Evolutionary conservation across 2,888 invertebrate genomes (phyloP), one percentile per base, ranked within the genome.

Genomic region (Apantesis nais): DNA sequence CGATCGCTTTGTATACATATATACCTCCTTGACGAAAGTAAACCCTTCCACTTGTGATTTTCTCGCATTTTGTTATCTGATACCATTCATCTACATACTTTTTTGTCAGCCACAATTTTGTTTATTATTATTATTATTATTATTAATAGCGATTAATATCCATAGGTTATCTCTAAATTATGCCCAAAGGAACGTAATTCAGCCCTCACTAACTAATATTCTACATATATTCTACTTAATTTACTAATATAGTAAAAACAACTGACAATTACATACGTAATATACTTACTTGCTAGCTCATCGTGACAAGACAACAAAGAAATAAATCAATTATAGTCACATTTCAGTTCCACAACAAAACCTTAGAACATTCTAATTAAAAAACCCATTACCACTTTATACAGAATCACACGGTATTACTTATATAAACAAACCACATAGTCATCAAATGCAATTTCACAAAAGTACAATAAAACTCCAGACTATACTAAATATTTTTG

Each of bases 401-500:
- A 48, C 52, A 68, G 64, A 61, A n/a, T 31, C 22, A 19, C 60
- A 63, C 39, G 66, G 41, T 44, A 60, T 62, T 62, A 66, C 55
- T 29, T 62, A 52, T 64, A 41, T 72, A 66, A 72, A 68, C 62
- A 66, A 68, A 68, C 37, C 31, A 66, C 39, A 37, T 34, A 60
- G 44, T 68, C 68, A 52, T 72, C 72, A 69, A 68, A 72, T 69
- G 58, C 63, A 68, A 72, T 69, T 69, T 72, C 25, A 68, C 34
- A 62, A 61, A 55, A 39, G 22, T 48, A 25, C 66, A 61, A 69
- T 73, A 74, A 72, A 71, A 70, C 68, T 62, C 69, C 64, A 58
- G 69, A 67, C 55, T 31, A 67, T 66, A 77, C 78, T 73, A 75
- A 71, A 75, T 72, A 71, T 71, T 76, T 72, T 39, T 63, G 71